Percentiles rank a stretch among this genome's conserved stretches.
These are phyloP conservation scores for Didymodactylos carnosus DNA, from an alignment of 2,888 invertebrate genomes.

Conservation along the genomic window DNA sequence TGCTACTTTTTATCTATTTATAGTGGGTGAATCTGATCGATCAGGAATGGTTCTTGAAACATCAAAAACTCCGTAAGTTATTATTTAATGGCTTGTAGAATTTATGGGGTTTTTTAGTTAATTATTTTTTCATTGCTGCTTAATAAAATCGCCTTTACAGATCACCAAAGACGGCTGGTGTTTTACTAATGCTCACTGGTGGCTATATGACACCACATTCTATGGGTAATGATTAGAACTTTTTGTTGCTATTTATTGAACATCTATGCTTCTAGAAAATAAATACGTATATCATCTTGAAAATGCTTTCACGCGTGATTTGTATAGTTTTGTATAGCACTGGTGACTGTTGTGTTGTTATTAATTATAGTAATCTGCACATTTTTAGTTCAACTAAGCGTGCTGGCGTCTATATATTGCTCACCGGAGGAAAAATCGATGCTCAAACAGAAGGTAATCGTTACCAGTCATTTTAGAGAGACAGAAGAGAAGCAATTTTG, in stretches of 20 bases:
- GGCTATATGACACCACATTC: conserved; percentile 3
- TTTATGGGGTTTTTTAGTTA: not conserved
- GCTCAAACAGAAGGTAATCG: not conserved
- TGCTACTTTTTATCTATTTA: conserved; percentile 21
- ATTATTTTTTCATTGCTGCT: not conserved
- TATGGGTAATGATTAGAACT: not conserved
- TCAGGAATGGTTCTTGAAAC: conserved; percentile 33
- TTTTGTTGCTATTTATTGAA: not conserved
- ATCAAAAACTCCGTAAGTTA: conserved; percentile 21
- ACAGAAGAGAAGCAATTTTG: no score
- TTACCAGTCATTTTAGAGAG: no score
- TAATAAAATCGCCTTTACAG: conserved; percentile 39
- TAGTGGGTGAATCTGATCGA: conserved; percentile 31
- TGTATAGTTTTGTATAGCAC: no score
- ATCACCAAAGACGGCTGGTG: conserved; percentile 67
- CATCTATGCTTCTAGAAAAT: no score
- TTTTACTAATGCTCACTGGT: conserved; percentile 65
- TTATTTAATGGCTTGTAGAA: not conserved
- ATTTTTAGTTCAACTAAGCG: not conserved
- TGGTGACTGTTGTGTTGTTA: no score
- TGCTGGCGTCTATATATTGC: not conserved
- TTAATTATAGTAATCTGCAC: no score
- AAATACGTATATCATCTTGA: no score
- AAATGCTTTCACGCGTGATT: no score
- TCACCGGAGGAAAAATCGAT: not conserved